Base-by-base conservation (phyloP, 2,888 invertebrate genomes). In the Gisinianus flammeolus region DNA sequence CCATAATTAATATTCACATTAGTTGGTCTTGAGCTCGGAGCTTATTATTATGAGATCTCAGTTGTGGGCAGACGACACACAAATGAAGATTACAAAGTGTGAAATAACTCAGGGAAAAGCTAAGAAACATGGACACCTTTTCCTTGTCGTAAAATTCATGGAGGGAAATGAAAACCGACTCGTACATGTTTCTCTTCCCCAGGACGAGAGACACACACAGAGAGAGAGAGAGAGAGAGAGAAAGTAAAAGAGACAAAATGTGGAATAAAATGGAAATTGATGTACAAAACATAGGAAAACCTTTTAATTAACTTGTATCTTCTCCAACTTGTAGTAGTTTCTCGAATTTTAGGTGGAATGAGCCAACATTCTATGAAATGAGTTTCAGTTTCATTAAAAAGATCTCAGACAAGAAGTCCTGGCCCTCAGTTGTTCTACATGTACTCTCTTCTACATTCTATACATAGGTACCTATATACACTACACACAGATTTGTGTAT, bases 261-360 rank as follows among this genome's bases (percentile, higher is more conserved):
- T 66, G 28, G 22, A 22, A n/a, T 2, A 10, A 31, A 33, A 67
- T 12, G 35, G 31, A 67, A n/a, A 67, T 33, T n/a, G 35, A 67
- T 26, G 28, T 19, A 44, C 44, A 44, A 44, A 44, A 44, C 44
- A 44, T 12, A 26, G 4, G n/a, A 67, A 67, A 67, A 67, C 67
- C 31, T 67, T 67, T 33, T 67, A 67, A 67, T 67, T 67, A 67
- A 67, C 67, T 67, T 67, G 67, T 67, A 67, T n/a, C 67, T 33
- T 6, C 19, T 33, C 62, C 62, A 12, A 58, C 56, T 58, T 62
- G 4, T n/a, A n/a, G n/a, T n/a, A n/a, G n/a, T n/a, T n/a, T n/a
- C n/a, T n/a, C n/a, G n/a, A 44, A 44, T 44, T 44, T 44, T 6
- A 44, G 44, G 26, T 10, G 5, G 26, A 62, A 62, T 62, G 62